Base-by-base conservation (phyloP, 2,888 invertebrate species). In the Dasysyrphus tricinctus region DNA sequence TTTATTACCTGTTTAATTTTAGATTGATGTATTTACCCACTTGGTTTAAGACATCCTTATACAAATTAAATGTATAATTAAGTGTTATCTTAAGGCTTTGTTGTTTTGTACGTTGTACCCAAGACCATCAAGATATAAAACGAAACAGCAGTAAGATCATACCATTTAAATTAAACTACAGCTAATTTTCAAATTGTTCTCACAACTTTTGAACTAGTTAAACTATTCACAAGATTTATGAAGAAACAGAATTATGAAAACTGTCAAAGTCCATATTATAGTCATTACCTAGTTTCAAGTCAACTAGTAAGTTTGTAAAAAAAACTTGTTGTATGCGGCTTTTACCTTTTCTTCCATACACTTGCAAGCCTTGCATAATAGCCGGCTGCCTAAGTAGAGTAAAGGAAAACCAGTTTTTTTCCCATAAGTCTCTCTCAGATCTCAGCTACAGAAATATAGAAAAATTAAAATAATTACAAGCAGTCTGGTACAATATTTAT, bases 231-330 rank as follows among this genome's bases (percentile, higher is more conserved):
- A 34, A 57, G 16, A 16, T 3, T 24, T 3, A 14, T 0, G 12
- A 24, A 6, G 57, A 59, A 59, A 39, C 6, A 59, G 59, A 59
- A 59, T 59, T 54, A 59, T 59, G 59, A 5, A 59, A 59, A 37
- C 12, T 12, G 19, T 19, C 37, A 59, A 59, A 57, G 59, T 59
- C 59, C 34, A 57, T 19, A 59, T 11, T 12, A 5, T 11, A 56
- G 6, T 16, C 34, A 37, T 37, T 59, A 59, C 19, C 34, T 37
- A 37, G 34, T n/a, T n/a, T n/a, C n/a, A n/a, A 19, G 19, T 57
- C 56, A 16, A 11, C n/a, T 57, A 16, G 37, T 12, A 37, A 57
- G 57, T 57, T 34, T 57, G n/a, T 7, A 7, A 24, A 54, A n/a
- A 29, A 29, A 54, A 6, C 12, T 32, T 32, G 54, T 24, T 32